phyloP scores from a whole-genome alignment of 2,113 vertebrate species.

The cat (Felis catus) region F.catus_Fca126_mat1.0 CM031414.1:59791501-59792000 shows the following conservation, averaged over 20 bases:
- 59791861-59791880: neutral
- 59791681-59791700: neutral
- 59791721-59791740: neutral
- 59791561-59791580: neutral
- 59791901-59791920: neutral
- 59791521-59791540: slow-evolving; percentile 25
- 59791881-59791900: neutral
- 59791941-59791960: neutral
- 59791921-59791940: neutral
- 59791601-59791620: neutral
- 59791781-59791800: neutral
- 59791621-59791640: neutral
- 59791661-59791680: neutral
- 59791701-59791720: neutral
- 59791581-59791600: slow-evolving; percentile 1
- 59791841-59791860: neutral
- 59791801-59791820: neutral
- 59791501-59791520: slow-evolving; percentile 46
- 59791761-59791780: neutral
- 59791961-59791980: neutral
- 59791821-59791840: neutral
- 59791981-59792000: neutral
- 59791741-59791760: neutral
- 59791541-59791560: neutral
- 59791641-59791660: neutral